Evolutionary conservation across 2,113 vertebrate genomes (phyloP).

Genomic region (Cacatua alba): DNA sequence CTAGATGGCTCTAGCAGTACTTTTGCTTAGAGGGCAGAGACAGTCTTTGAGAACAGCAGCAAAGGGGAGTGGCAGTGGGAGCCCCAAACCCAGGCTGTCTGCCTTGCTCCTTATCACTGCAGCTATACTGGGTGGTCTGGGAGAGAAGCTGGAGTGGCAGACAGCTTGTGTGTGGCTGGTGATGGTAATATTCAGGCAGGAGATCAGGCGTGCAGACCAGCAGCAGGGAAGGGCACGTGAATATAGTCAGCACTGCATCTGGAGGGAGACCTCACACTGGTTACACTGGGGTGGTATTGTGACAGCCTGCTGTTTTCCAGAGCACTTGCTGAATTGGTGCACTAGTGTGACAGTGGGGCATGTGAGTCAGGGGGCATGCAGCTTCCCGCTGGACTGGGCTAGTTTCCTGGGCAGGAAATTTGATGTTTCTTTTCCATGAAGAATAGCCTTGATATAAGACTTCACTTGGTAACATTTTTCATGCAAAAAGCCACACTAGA

Average conservation of each 20-base stretch:
- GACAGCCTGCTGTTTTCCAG: neutral
- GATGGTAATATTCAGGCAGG: neutral
- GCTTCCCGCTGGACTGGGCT: neutral
- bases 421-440: neutral
- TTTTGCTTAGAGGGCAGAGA: neutral
- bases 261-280: neutral
- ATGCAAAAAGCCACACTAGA: neutral
- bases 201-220: neutral
- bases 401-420: neutral
- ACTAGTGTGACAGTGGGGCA: neutral
- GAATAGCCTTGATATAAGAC: neutral
- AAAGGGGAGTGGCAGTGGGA: neutral
- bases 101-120: neutral
- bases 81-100: neutral
- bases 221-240: neutral
- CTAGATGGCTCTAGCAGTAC: neutral
- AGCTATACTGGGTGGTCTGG: neutral
- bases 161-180: neutral
- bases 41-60: neutral
- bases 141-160: neutral
- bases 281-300: too few species aligned
- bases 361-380: rapidly evolving
- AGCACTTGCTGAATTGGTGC: neutral
- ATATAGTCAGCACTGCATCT: neutral
- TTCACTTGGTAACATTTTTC: neutral